A percentile compares a stretch with the other conserved stretches of the same genome.
These are phyloP conservation scores for Hermodice carunculata DNA, from an alignment of 2,888 invertebrate species.

Conservation along the genomic window DNA sequence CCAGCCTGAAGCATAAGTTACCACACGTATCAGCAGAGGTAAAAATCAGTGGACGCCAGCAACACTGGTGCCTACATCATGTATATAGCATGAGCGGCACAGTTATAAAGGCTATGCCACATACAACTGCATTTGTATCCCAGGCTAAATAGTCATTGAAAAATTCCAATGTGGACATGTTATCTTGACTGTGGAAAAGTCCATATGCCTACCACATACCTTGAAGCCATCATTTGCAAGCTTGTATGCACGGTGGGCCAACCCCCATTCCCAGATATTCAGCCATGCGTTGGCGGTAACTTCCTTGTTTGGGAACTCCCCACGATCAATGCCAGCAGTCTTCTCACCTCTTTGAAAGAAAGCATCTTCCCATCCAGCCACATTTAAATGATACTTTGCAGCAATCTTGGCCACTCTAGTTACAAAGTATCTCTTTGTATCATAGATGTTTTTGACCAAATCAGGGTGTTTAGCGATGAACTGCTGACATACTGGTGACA, in stretches of 20 bases:
- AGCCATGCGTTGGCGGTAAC: slow-evolving; percentile 48
- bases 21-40: too few species aligned
- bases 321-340: not conserved
- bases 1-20: too few species aligned
- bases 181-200: too few species aligned
- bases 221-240: slow-evolving; percentile 60
- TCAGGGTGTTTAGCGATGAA: too few species aligned
- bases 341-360: slow-evolving; percentile 3
- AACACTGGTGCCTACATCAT: too few species aligned
- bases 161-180: too few species aligned
- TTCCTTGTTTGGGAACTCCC: not conserved
- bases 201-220: slow-evolving; percentile 49
- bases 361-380: slow-evolving; percentile 25
- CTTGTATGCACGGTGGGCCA: slow-evolving; percentile 47
- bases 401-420: not conserved
- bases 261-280: slow-evolving; percentile 51
- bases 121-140: too few species aligned
- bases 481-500: slow-evolving; percentile 53
- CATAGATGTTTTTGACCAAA: too few species aligned
- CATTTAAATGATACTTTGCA: not conserved
- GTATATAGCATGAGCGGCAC: too few species aligned
- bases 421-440: slow-evolving; percentile 14
- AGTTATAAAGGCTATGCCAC: too few species aligned
- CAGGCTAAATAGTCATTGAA: too few species aligned
- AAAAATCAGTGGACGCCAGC: too few species aligned